Percentiles rank a stretch among this genome's conserved stretches.
Conservation (phyloP, 2,113 vertebrate genomes). For the Todiramphus saurophagus region DNA sequence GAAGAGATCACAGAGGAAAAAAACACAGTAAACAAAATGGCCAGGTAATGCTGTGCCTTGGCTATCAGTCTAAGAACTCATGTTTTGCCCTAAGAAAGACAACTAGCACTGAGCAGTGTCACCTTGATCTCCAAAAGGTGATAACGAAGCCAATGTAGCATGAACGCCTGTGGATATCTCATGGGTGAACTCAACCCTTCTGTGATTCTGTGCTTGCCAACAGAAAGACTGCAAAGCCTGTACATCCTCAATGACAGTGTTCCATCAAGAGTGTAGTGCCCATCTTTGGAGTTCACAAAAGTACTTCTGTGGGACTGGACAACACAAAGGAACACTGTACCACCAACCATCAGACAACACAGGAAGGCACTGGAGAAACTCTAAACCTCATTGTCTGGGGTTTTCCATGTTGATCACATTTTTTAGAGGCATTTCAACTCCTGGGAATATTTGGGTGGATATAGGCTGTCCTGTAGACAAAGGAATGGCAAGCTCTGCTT, state of each 20-base stretch:
- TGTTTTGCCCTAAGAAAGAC: background rate
- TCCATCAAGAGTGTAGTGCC: background rate
- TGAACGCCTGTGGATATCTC: background rate
- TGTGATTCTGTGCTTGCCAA: background rate
- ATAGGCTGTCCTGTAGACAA: background rate
- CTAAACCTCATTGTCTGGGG: background rate
- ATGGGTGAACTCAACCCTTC: background rate
- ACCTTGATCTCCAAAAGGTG: background rate
- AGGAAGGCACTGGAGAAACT: background rate
- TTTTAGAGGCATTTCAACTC: background rate
- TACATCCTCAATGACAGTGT: background rate
- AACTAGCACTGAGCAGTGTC: background rate
- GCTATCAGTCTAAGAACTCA: no score
- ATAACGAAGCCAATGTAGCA: background rate
- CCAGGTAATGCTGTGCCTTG: background rate
- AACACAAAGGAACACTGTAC: background rate
- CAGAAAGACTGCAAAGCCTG: background rate
- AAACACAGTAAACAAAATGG: rapidly evolving
- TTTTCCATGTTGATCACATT: background rate
- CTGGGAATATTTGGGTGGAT: background rate
- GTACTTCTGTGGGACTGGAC: background rate
- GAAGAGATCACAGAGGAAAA: background rate
- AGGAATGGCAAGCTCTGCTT: background rate
- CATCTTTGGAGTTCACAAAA: background rate
- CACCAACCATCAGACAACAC: background rate